These are phyloP conservation scores for Hyppa rectilinea DNA, from an alignment of 2,888 invertebrate genomes.

Conservation along the genomic window DNA sequence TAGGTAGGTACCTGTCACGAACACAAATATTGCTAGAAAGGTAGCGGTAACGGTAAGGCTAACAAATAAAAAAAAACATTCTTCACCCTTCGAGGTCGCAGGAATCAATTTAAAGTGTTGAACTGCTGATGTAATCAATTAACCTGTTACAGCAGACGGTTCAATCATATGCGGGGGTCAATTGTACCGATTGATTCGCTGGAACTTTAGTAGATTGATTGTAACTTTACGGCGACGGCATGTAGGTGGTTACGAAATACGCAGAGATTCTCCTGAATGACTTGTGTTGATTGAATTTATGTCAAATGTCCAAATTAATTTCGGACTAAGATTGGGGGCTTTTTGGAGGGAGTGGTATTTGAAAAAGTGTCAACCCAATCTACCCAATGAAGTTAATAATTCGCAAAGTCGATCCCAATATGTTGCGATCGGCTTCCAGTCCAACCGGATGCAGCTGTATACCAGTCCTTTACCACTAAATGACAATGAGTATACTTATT, in stretches of 20 bases:
- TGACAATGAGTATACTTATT: no score
- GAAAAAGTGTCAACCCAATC: no score
- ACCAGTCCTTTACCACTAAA: no score
- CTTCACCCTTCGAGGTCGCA: constrained; percentile 61
- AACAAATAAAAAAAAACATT: constrained; percentile 20
- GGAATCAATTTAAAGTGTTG: constrained; percentile 81
- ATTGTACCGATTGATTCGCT: constrained; percentile 66
- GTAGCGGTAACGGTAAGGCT: no score
- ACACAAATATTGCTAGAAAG: constrained; percentile 8
- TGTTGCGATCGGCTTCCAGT: no score
- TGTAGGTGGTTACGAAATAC: constrained; percentile 35
- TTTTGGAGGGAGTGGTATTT: no score
- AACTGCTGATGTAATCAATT: constrained; percentile 85
- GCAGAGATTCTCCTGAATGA: constrained; percentile 37
- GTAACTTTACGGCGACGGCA: constrained; percentile 67
- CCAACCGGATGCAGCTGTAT: no score
- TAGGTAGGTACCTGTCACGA: not conserved
- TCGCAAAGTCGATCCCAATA: no score
- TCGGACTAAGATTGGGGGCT: no score
- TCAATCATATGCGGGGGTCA: constrained; percentile 72
- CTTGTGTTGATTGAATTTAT: constrained; percentile 14
- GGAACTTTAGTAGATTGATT: constrained; percentile 61
- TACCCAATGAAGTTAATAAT: no score
- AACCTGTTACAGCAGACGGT: constrained; percentile 78
- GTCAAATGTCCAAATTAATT: not conserved